A percentile compares a stretch with the other conserved stretches of the same genome.
Evolutionary conservation across 2,888 invertebrate genomes (phyloP).

Genomic region (Cantharis rustica): DNA sequence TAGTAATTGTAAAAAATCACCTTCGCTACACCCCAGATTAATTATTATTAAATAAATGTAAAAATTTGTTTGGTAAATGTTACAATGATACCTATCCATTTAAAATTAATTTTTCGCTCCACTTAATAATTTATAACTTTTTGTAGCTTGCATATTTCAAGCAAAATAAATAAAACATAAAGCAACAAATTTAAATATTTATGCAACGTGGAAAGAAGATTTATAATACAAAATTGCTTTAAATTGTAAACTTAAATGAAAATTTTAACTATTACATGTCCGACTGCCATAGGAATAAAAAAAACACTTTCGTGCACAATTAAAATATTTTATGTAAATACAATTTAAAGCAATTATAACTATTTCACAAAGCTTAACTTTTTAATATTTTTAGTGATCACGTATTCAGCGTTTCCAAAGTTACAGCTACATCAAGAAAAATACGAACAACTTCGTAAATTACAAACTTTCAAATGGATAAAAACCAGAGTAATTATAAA

Average conservation of each 20-base stretch:
- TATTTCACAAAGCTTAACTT: neutral
- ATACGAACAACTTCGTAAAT: neutral
- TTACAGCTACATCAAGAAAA: neutral
- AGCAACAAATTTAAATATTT: neutral
- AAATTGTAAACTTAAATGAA: neutral
- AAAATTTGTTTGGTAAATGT: too few species aligned
- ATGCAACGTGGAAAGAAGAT: neutral
- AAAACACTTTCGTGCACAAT: neutral
- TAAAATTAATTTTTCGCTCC: too few species aligned
- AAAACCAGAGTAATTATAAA: neutral
- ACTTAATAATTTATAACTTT: too few species aligned
- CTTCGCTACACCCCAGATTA: too few species aligned
- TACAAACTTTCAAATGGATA: neutral
- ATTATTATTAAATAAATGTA: too few species aligned
- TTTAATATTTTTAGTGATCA: neutral
- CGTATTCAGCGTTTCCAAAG: neutral
- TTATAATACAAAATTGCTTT: neutral
- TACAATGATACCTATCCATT: too few species aligned
- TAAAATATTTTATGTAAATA: neutral
- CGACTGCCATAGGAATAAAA: neutral
- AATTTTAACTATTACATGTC: neutral
- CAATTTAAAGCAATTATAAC: neutral
- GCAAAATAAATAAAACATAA: too few species aligned
- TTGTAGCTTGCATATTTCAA: too few species aligned
- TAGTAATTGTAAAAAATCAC: too few species aligned